Percentiles rank a stretch among this genome's conserved stretches.
Evolutionary conservation across 2,888 invertebrate genomes (phyloP).

Genomic region (Dastarcus helophoroides): DNA sequence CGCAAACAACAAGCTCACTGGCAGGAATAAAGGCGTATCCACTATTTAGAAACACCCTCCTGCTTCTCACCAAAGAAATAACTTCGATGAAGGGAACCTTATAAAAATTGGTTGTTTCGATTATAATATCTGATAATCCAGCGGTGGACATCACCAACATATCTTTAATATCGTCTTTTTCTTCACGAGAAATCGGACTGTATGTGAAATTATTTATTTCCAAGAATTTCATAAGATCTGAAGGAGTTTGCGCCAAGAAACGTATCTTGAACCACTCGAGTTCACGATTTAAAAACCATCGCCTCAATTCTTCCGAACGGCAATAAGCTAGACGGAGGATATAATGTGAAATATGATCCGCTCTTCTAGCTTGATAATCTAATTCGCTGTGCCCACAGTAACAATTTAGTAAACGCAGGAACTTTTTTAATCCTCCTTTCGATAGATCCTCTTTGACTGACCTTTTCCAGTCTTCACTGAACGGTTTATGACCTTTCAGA

Average conservation of each 20-base stretch:
- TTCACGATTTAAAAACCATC: conserved; percentile 85
- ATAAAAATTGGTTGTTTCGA: conserved; percentile 51
- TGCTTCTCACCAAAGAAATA: conserved; percentile 64
- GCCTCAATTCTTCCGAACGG: conserved; percentile 68
- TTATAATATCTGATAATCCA: conserved; percentile 41
- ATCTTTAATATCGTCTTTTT: conserved; percentile 51
- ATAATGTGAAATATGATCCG: conserved; percentile 88
- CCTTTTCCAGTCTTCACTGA: conserved; percentile 56
- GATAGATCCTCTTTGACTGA: conserved; percentile 52
- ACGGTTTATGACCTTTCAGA: conserved; percentile 48
- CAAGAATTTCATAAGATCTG: conserved; percentile 56
- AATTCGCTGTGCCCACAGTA: conserved; percentile 43
- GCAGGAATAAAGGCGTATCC: conserved; percentile 85
- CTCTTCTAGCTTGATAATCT: conserved; percentile 54
- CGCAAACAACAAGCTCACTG: conserved; percentile 71
- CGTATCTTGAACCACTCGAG: conserved; percentile 78
- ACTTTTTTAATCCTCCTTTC: conserved; percentile 56
- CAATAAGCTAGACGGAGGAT: conserved; percentile 87
- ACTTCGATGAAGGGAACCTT: conserved; percentile 76
- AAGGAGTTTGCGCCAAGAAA: conserved; percentile 51
- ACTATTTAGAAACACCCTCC: conserved; percentile 65
- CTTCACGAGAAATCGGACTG: conserved; percentile 51
- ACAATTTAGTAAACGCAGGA: conserved; percentile 47
- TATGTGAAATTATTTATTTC: conserved; percentile 56
- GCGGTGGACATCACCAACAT: conserved; percentile 51